phyloP scores from a whole-genome alignment of 2,888 invertebrate species.

The Agrochola lychnidis region DNA sequence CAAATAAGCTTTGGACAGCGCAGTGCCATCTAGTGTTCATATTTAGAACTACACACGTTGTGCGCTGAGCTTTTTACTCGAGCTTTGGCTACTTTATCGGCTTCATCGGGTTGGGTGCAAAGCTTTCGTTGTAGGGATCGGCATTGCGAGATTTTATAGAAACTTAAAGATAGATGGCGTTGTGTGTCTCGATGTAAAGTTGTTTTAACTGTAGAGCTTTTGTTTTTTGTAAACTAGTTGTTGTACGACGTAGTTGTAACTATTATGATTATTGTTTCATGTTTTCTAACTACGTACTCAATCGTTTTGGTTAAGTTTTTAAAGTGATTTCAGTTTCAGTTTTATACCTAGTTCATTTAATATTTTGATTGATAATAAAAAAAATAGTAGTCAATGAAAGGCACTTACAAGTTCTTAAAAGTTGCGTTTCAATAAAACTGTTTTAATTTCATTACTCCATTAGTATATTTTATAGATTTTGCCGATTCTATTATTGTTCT shows the following conservation, averaged over 20 bases:
- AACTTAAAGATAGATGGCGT: constrained; percentile 49
- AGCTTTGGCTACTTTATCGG: constrained; percentile 25
- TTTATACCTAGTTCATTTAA: neutral
- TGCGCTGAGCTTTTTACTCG: neutral
- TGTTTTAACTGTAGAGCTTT: neutral
- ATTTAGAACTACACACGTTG: neutral
- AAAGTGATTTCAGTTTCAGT: neutral
- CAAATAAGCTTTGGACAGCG: neutral
- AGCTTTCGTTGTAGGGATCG: neutral
- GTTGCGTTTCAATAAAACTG: neutral
- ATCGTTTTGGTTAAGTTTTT: neutral
- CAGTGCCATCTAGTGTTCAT: constrained; percentile 52
- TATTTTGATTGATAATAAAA: neutral
- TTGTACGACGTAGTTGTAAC: too few species aligned
- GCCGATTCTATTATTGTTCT: neutral
- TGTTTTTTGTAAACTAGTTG: neutral
- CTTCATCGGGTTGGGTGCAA: neutral
- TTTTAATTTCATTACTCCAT: neutral
- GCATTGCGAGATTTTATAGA: neutral
- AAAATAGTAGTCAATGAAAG: too few species aligned
- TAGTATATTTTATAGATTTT: neutral
- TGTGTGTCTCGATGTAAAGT: constrained; percentile 17
- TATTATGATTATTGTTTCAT: neutral
- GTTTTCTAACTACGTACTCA: neutral
- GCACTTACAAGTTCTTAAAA: neutral